A percentile compares a stretch with the other conserved stretches of the same genome.
Evolutionary conservation across 2,888 invertebrate species (phyloP).

Genomic region (Hypercompe scribonia): DNA sequence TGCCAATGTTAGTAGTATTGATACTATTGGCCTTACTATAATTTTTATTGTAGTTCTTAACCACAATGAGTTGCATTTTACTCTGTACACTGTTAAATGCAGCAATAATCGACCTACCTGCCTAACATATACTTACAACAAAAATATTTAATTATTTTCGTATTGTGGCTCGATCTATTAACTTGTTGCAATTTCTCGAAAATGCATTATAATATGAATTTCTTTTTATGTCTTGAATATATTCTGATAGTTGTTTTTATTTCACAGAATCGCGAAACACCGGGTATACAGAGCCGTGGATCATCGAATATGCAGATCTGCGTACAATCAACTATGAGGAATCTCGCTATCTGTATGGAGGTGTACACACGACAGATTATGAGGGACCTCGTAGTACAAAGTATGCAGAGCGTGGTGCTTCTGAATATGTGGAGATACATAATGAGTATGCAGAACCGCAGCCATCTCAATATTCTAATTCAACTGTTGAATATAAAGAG

Average conservation of each 20-base stretch:
- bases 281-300: conserved; percentile 65
- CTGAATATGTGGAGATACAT: conserved; percentile 2
- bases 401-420: not conserved
- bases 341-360: not conserved
- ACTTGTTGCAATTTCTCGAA: no score
- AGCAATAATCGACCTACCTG: no score
- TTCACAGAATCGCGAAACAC: conserved; percentile 41
- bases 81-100: no score
- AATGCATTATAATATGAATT: not conserved
- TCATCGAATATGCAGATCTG: conserved; percentile 12
- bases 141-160: no score
- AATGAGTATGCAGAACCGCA: not conserved
- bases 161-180: no score
- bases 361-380: conserved; percentile 10
- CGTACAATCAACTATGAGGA: conserved; percentile 6
- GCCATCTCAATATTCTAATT: not conserved
- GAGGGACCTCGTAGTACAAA: not conserved
- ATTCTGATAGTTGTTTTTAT: conserved; percentile 27
- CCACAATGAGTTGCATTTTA: no score
- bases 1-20: no score
- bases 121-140: no score
- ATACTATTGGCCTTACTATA: no score
- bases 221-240: not conserved
- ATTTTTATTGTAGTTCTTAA: no score
- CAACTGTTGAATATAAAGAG: not conserved